Evolutionary conservation across 2,888 invertebrate genomes (phyloP), one percentile per base, ranked within the genome.

Genomic region (Stenchaetothrips biformis): DNA sequence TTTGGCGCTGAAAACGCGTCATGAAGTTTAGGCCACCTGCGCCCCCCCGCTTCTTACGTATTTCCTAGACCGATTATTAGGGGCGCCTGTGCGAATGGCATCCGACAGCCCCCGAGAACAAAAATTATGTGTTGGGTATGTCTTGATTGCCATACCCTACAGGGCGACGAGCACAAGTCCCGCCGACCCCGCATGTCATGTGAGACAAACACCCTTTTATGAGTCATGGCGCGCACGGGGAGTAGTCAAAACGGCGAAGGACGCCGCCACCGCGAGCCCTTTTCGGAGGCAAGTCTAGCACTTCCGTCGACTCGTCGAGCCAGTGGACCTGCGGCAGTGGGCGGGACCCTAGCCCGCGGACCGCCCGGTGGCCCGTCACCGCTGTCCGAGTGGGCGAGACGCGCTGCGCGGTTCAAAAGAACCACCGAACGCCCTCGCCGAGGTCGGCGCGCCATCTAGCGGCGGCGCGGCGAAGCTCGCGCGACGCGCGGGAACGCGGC

Each of bases 141-240:
- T 93, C 92, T 93, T 93, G 93, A 93, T 93, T 86, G 88, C 92
- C 93, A 93, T 93, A 93, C 93, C 92, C 93, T 92, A 89, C 90
- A 87, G 87, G 87, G 87, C 85, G 85, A 85, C 85, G 82, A 84
- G 86, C 87, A 88, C 67, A 74, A 25, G 67, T 21, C 25, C 25
- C 67, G 21, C 25, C 67, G 25, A 11, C 3, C 88, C 85, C 87
- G 88, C 88, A 92, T 92, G 90, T 89, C 90, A 92, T 92, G 85
- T 92, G 92, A 89, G 90, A 89, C 91, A 92, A 92, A 89, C 91
- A 91, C 90, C 92, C 92, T 91, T 92, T 91, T 91, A 59, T 62
- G 59, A 79, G 9, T 13, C 53, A 16, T 48, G 37, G 37, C 4
- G 37, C 37, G 37, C 37, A 4, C 37, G 37, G 37, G 37, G 37